Base-by-base conservation (phyloP, 2,888 invertebrate species). In the Venusia cambrica region DNA sequence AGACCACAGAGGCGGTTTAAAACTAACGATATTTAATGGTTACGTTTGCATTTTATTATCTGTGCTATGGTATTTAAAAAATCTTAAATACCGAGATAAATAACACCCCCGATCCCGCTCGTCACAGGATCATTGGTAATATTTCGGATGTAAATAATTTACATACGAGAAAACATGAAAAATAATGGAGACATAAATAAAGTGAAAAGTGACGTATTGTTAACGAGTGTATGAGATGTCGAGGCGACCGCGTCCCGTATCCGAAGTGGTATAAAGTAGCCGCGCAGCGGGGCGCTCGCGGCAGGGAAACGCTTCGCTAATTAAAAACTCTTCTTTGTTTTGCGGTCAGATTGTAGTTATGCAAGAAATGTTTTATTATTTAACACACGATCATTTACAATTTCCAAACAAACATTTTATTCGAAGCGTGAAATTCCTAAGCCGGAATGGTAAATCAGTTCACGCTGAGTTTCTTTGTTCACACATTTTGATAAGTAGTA, bases 131-230 rank as follows among this genome's bases (percentile, higher is more conserved):
- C n/a, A n/a, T n/a, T n/a, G n/a, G n/a, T n/a, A n/a, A n/a, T n/a
- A n/a, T n/a, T n/a, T n/a, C n/a, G n/a, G n/a, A n/a, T n/a, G n/a
- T n/a, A n/a, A n/a, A n/a, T n/a, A n/a, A n/a, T n/a, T n/a, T n/a
- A n/a, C n/a, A n/a, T n/a, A n/a, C n/a, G n/a, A n/a, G n/a, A n/a
- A n/a, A n/a, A 65, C 60, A 69, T 76, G 76, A 77, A 78, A 78
- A 73, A 76, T 78, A 78, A 79, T 78, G 75, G 73, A 79, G 76
- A 79, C 78, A 80, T 83, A 79, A 79, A 80, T 79, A 80, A 76
- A 62, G 72, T 75, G 74, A 80, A 81, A 77, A 77, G 68, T 76
- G 81, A 79, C 79, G 74, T 84, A 78, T 76, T 61, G 73, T 80
- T 78, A 83, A 83, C 75, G 80, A 79, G 61, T n/a, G n/a, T 26